Base-by-base conservation (phyloP, 2,113 vertebrate species). In the Carlito syrichta region DNA sequence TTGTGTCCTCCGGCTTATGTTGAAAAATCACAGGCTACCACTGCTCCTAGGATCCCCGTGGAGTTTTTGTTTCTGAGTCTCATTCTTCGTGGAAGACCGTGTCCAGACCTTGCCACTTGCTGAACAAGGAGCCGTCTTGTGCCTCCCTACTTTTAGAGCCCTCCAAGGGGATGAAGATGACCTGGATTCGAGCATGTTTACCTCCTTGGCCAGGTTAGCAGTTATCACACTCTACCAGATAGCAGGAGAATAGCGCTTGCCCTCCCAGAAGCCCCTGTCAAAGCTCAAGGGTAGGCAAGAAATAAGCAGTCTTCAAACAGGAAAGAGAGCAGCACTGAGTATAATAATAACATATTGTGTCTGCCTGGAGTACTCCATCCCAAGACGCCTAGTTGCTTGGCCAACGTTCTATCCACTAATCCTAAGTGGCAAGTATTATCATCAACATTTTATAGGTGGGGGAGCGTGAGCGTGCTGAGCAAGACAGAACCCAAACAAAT, bases 361-460 rank as follows among this genome's bases (percentile, higher is more conserved):
- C 84, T 77, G 62, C 38, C 27, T 88, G 63, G 45, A 68, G 27
- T 74, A 40, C 85, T 87, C 79, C 60, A 71, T 84, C 79, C 79
- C 83, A 54, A 74, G 93, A 82, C 56, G 60, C 83, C 14, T 45
- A 27, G 0, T 10, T 66, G 23, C 5, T 85, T 90, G 94, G 86
- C 86, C 86, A 96, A 85, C 25, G 43, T 73, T n/a, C 78, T 62
- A 19, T 19, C 82, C 73, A 68, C 43, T 96, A 92, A 96, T 96
- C 84, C 76, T 96, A 96, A 97, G 8, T 91, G 76, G 60, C 79
- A 95, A 81, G 87, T 62, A 32, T 85, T 93, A 94, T 97, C 74
- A 86, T 78, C 48, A 88, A 22, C 48, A 92, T 96, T 96, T 94
- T 83, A 43, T 38, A 93, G 17, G 22, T 38, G 2, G 81, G 81